Evolutionary conservation across 2,113 vertebrate species (phyloP).

Genomic region (Picathartes gymnocephalus): DNA sequence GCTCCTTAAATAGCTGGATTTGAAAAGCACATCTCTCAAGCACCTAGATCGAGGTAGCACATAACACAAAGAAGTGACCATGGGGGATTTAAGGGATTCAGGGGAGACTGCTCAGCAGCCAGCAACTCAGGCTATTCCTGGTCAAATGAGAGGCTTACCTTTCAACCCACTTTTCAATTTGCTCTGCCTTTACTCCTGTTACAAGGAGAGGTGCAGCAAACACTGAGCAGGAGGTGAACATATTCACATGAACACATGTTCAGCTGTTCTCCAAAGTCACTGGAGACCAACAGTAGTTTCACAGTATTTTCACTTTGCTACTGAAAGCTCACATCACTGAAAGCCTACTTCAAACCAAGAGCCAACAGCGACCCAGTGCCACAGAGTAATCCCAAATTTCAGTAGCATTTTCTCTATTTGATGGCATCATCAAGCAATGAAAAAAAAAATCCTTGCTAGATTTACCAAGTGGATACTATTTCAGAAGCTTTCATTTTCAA

Average conservation of each 20-base stretch:
- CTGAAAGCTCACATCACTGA: background rate
- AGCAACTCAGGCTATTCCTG: background rate
- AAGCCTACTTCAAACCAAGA: background rate
- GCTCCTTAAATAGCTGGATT: background rate
- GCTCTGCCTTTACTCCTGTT: background rate
- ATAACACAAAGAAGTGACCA: background rate
- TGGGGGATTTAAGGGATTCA: background rate
- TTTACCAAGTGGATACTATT: background rate
- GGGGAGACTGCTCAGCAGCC: background rate
- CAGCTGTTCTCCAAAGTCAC: background rate
- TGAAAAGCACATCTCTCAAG: background rate
- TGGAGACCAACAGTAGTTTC: background rate
- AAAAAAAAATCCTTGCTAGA: background rate
- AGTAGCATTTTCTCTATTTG: background rate
- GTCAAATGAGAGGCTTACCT: background rate
- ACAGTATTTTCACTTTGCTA: background rate
- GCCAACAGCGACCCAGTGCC: background rate
- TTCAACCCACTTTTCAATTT: background rate
- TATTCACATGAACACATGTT: background rate
- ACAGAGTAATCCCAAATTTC: background rate
- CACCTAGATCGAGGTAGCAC: background rate
- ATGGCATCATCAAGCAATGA: background rate
- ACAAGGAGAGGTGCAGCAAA: background rate
- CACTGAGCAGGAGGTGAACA: background rate
- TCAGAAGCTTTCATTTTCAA: background rate